Base-by-base conservation (phyloP, 1,140 invertebrate species). In the Conus betulinus region DNA sequence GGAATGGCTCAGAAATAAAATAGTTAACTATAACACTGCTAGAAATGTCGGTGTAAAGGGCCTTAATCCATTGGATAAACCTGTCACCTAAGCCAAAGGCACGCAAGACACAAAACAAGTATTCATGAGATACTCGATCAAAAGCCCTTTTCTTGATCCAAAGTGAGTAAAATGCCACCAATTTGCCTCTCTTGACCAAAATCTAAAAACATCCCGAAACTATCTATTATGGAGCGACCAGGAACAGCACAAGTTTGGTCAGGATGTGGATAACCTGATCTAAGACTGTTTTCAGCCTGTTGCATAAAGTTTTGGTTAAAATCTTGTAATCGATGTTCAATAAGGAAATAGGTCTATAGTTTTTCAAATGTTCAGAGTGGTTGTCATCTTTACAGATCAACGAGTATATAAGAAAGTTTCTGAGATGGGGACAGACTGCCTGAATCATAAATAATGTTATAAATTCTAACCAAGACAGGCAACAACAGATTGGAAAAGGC, bases 1-100 rank as follows among this genome's bases (percentile, higher is more conserved):
- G 27, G 71, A 95, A 93, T 0, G 81, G 84, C 0, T 91, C 84
- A 1, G 94, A 89, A 7, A 89, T 83, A 79, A 25, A 76, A 5
- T 84, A 39, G 79, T 90, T 91, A 60, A 89, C 57, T 5, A 88
- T 85, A 57, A 90, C 84, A 27, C 63, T 20, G 53, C 74, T 71
- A 15, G 60, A 55, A 8, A 83, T 79, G 60, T 88, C 76, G 8
- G 3, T 10, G 81, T 88, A 90, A 17, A 88, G 25, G 57, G 88
- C 85, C 20, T 76, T 81, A 6, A 89, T 86, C 90, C 90, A 91
- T 15, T 74, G 51, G 27, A 86, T 74, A 71, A 91, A 86, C n/a
- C 79, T 17, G 8, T 85, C 87, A 27, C 89, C 89, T 81, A 91
- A 88, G n/a, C 81, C 81, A 63, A 81, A 90, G 11, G 52, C 71